Base-by-base conservation (phyloP, 2,888 invertebrate species). In the Tricholauxania praeusta region DNA sequence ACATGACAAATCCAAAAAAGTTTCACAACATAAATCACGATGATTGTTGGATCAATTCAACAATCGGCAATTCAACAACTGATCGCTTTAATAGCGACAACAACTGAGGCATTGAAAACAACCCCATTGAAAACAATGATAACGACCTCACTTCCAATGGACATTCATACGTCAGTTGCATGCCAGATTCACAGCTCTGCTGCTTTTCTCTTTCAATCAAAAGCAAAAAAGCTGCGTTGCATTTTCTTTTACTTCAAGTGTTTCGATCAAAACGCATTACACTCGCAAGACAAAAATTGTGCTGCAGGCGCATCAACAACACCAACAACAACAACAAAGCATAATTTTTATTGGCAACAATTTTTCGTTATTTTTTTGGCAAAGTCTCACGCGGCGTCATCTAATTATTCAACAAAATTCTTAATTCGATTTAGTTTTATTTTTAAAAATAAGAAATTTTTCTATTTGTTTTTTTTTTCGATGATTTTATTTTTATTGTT, bases 331-430 rank as follows among this genome's bases (percentile, higher is more conserved):
- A 57, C 28, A 57, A 57, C 28, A 53, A 15, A 55, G 7, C 57
- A 10, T 39, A 39, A 39, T 39, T 39, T 39, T 39, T 39, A 39
- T 28, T 57, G 39, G 39, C 39, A 57, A 15, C 22, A 19, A 22
- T 10, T 39, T 39, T 39, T 12, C 28, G n/a, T 19, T 59, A 15
- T 49, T 49, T 68, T 10, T n/a, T 68, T 48, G 14, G 1, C 12
- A 47, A 47, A 15, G 17, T 19, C 52, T 47, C 47, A 55, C 22
- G 64, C 51, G 64, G 64, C 64, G 64, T 64, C 64, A 64, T 7
- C 49, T 51, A 64, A 64, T 64, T 55, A 55, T 71, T 64, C 55
- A 64, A 48, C 48, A 64, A 28, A 17, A 71, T 22, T 28, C 32
- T 47, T 57, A 19, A 62, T 28, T 64, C 47, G 70, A 2, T 65